Conservation (phyloP, 2,113 vertebrate species). For the Chionomys nivalis region DNA sequence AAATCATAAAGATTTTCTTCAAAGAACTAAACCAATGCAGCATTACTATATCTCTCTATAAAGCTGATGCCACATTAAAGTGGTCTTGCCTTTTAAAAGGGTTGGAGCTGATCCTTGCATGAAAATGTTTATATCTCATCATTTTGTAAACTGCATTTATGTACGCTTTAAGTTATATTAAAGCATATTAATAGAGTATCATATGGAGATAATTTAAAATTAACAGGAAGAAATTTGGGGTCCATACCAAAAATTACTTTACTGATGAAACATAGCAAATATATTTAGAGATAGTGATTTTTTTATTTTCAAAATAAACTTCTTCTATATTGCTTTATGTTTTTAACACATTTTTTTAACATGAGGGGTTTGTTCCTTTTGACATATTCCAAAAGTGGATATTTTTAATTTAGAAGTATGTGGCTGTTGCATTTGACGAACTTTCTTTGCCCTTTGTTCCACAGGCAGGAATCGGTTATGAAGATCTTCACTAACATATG, state of each 20-base stretch:
- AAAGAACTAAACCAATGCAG: slow-evolving; percentile 25
- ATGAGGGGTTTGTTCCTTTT: background rate
- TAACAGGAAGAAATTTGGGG: background rate
- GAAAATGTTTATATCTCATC: background rate
- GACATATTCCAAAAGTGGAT: background rate
- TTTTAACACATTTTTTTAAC: background rate
- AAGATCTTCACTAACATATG: background rate
- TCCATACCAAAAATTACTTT: background rate
- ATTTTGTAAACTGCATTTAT: background rate
- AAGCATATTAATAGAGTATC: background rate
- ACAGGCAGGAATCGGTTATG: background rate
- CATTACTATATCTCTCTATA: background rate
- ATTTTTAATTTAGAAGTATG: background rate
- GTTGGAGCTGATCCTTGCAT: background rate
- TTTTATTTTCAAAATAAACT: background rate
- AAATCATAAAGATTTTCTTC: slow-evolving; percentile 45
- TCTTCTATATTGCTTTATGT: background rate
- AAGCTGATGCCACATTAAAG: background rate
- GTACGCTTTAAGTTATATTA: background rate
- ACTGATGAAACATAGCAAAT: background rate
- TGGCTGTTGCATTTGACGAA: background rate
- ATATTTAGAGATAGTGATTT: background rate
- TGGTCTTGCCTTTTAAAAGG: slow-evolving; percentile 32
- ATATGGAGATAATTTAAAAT: background rate
- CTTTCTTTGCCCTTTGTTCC: background rate